A percentile compares a stretch with the other conserved stretches of the same genome.
Conservation (phyloP, 2,113 vertebrate genomes). For the Taxidea taxus region DNA sequence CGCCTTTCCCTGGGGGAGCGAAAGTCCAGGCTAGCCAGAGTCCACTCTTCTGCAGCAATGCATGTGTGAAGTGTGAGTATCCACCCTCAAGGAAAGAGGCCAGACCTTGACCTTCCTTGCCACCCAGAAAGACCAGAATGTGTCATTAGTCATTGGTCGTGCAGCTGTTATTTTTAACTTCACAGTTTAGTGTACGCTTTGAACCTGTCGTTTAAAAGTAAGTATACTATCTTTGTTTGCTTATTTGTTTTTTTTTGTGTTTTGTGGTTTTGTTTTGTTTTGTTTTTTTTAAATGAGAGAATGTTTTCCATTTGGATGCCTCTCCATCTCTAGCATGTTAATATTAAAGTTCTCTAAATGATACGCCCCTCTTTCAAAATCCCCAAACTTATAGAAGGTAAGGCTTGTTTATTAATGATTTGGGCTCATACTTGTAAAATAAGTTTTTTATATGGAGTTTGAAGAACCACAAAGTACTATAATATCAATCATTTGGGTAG, state of each 20-base stretch:
- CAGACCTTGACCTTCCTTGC: slow-evolving; percentile 56
- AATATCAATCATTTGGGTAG: slow-evolving; percentile 81
- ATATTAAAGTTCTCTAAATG: slow-evolving; percentile 80
- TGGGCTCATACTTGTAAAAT: slow-evolving; percentile 80
- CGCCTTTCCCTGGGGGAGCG: slow-evolving; percentile 3
- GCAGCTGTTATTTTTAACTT: slow-evolving; percentile 83
- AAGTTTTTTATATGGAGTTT: slow-evolving; percentile 81
- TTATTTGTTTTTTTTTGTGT: slow-evolving; percentile 57
- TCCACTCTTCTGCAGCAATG: slow-evolving; percentile 41
- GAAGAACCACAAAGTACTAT: slow-evolving; percentile 76
- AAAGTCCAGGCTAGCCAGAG: slow-evolving; percentile 26
- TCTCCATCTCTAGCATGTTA: slow-evolving; percentile 74
- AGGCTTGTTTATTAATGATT: slow-evolving; percentile 83
- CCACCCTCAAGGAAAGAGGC: slow-evolving; percentile 49
- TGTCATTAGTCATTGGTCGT: slow-evolving; percentile 76
- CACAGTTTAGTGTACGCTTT: slow-evolving; percentile 82
- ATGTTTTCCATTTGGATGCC: slow-evolving; percentile 69
- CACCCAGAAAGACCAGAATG: slow-evolving; percentile 58
- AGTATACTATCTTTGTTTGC: slow-evolving; percentile 82
- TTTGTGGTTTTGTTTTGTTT: not conserved
- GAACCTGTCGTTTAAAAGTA: slow-evolving; percentile 86
- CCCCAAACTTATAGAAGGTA: slow-evolving; percentile 85
- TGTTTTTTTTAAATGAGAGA: slow-evolving; percentile 53
- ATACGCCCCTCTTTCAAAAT: slow-evolving; percentile 80
- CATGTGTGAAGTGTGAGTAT: slow-evolving; percentile 76